A percentile compares a stretch with the other conserved stretches of the same genome.
These are phyloP conservation scores for Meghimatium bilineatum DNA, from an alignment of 2,888 invertebrate genomes.

Conservation along the genomic window DNA sequence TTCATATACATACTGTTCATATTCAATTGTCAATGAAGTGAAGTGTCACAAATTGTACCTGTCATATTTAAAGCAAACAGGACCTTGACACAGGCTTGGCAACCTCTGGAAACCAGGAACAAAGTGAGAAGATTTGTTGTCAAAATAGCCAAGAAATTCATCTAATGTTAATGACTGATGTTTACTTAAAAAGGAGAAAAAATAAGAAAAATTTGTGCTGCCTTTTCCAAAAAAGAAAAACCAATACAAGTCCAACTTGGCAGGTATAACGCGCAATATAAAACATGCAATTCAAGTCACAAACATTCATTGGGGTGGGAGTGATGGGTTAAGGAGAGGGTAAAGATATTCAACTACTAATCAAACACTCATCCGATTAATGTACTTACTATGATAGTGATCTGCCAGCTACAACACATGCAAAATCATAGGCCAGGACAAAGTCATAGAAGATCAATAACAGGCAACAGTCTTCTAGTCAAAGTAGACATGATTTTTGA, in stretches of 20 bases:
- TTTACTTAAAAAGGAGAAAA: background rate
- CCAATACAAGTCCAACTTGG: background rate
- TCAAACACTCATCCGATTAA: background rate
- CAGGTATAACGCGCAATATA: background rate
- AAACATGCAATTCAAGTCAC: background rate
- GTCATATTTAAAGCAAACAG: background rate
- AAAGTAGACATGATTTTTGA: background rate
- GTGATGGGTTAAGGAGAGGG: background rate
- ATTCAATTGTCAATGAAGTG: background rate
- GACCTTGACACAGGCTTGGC: background rate
- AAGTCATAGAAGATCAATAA: background rate
- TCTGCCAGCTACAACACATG: background rate
- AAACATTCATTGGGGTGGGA: background rate
- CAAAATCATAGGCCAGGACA: background rate
- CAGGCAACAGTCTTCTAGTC: background rate
- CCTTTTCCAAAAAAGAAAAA: background rate
- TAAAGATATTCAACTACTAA: background rate
- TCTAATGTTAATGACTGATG: background rate
- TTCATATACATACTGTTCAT: background rate
- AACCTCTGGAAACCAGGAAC: background rate
- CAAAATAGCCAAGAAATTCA: background rate
- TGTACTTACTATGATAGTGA: background rate
- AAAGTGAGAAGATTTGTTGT: background rate
- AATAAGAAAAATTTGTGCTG: background rate
- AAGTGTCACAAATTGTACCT: slow-evolving; percentile 33